Conservation (phyloP, 92 coral and sea anemone genomes). For the Paramuricea clavata region DNA sequence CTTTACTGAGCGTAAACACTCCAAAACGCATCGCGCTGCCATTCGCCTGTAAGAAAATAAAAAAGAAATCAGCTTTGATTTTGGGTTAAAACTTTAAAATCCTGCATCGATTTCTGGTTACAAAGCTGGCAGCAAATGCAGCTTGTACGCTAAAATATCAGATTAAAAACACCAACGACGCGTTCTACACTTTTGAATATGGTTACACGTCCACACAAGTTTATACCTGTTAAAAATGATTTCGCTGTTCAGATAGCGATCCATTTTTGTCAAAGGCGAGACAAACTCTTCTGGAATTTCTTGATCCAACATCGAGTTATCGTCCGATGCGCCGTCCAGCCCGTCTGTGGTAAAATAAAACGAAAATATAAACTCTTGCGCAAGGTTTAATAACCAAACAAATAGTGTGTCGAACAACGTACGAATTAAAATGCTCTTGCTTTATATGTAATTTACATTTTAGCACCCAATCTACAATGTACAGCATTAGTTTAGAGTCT, state of each 20-base stretch:
- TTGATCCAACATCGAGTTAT: constrained; percentile 85
- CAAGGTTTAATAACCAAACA: constrained; percentile 41
- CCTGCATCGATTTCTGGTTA: neutral
- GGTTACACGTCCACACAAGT: constrained; percentile 14
- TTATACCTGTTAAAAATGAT: constrained; percentile 94
- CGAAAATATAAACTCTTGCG: constrained; percentile 15
- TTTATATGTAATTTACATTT: neutral
- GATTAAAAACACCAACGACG: constrained; percentile 17
- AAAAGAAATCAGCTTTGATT: neutral
- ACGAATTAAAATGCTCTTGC: neutral
- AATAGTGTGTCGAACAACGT: constrained; percentile 1
- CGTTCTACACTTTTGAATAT: neutral
- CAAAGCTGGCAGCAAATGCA: neutral
- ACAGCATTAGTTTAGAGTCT: neutral
- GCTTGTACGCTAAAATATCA: neutral
- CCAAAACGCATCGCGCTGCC: constrained; percentile 97
- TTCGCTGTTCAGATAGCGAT: constrained; percentile 96
- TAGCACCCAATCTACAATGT: constrained; percentile 12
- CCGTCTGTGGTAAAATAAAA: constrained; percentile 60
- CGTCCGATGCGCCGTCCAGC: constrained; percentile 81
- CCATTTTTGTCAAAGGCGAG: constrained; percentile 90
- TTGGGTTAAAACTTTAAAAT: neutral
- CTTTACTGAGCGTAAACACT: constrained; percentile 84
- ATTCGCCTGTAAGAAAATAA: constrained; percentile 77
- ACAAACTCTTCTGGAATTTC: constrained; percentile 88